phyloP scores from a whole-genome alignment of 2,113 vertebrate species.

The Anoura caudifer region DNA sequence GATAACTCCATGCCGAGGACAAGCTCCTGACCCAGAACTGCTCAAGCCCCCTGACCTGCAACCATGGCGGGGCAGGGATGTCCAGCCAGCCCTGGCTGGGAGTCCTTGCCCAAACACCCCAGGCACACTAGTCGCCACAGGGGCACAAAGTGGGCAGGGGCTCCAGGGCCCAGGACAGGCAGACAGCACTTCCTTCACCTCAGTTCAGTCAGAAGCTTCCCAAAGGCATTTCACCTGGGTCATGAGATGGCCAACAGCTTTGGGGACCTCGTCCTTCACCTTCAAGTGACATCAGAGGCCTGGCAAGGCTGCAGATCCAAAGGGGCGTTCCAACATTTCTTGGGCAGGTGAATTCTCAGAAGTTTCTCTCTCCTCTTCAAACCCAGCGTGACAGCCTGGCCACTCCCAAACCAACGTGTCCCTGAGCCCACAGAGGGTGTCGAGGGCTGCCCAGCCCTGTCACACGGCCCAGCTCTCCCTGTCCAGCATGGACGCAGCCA shows the following conservation, averaged over 20 bases:
- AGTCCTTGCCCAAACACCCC: too few species aligned
- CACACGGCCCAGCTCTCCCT: background rate
- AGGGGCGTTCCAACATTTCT: too few species aligned
- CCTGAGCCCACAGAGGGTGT: background rate
- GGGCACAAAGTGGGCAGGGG: background rate
- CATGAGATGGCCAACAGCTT: background rate
- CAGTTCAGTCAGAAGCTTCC: background rate
- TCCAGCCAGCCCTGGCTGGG: background rate
- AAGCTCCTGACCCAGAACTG: background rate
- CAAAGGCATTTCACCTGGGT: background rate
- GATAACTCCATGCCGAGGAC: background rate
- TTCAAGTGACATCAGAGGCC: background rate
- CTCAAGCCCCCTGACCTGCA: background rate
- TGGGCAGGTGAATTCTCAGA: background rate
- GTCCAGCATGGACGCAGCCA: constrained; percentile 52
- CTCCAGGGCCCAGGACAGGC: background rate
- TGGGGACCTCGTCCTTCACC: background rate
- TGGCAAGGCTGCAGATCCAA: background rate
- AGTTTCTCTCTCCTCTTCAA: background rate
- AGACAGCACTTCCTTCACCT: background rate
- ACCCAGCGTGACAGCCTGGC: background rate
- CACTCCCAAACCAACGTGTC: background rate
- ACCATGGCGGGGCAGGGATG: too few species aligned
- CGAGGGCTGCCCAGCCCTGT: background rate
- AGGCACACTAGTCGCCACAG: background rate